Evolutionary conservation across 2,888 invertebrate species (phyloP), one percentile per base, ranked within the genome.

Genomic region (Agonum fuliginosum): DNA sequence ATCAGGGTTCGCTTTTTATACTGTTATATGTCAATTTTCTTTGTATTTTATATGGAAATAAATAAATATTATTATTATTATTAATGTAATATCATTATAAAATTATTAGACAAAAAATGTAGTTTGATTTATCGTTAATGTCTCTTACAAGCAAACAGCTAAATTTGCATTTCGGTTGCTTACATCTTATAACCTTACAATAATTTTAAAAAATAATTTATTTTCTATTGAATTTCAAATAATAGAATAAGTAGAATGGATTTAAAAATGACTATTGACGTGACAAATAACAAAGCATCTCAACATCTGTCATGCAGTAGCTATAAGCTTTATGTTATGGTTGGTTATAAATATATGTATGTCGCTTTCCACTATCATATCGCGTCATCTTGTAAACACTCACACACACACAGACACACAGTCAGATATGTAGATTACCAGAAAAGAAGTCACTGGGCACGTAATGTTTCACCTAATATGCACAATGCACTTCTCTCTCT

Each of bases 361-460:
- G 54, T 54, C 54, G 27, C 54, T 54, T 54, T 54, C 54, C 54
- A 54, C 27, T 54, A 27, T 8, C 6, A 5, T 30, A 3, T 54
- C 48, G 20, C 48, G 48, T 48, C 48, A 48, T 48, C 48, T 54
- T 22, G 27, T 8, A 30, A 30, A 30, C 30, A 30, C 30, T 5
- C 30, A 30, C 30, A 30, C 54, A n/a, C 12, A 20, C 12, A 20
- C 20, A 17, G 27, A 24, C 17, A n/a, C n/a, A n/a, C n/a, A n/a
- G n/a, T 24, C 6, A 46, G 46, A 17, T 46, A 46, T 46, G 46
- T 46, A 46, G 46, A 46, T 46, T 46, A 46, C 2, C 46, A 3
- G 17, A 46, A 46, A 46, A 46, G 17, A 17, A 46, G 17, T 46
- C 46, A 46, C 17, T 46, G 46, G 46, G 46, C 46, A 17, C 46